Evolutionary conservation across 1,140 invertebrate species (phyloP), one percentile per base, ranked within the genome.

Genomic region (Pectinophora gossypiella): DNA sequence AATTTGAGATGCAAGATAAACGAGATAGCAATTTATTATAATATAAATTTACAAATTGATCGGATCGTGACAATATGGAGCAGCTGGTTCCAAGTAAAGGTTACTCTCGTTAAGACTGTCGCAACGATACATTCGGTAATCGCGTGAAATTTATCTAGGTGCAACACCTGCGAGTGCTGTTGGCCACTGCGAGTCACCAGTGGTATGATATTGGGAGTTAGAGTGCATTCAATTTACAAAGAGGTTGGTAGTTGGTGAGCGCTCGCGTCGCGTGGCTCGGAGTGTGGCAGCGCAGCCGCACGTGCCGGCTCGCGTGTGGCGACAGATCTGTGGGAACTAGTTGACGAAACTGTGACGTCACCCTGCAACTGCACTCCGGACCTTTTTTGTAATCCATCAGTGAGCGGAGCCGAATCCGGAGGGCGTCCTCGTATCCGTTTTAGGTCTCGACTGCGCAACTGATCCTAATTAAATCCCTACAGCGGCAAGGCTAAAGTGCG

Each of bases 401-500:
- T 77, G 73, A 85, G 67, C 72, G 78, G 75, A 68, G 71, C 59
- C 50, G 57, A 52, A 49, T 54, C 69, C 49, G 63, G 60, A 68
- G 61, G 76, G 61, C 78, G 81, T 82, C 82, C 79, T 82, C 79
- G 82, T 85, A 75, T 83, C 78, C 74, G 75, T 84, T 81, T 55
- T 81, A 81, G 76, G 74, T 64, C 48, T 66, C 46, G 62, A 72
- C 64, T 71, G 70, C 80, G 75, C 77, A 83, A 85, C 68, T 80
- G 79, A 78, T 85, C 81, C 81, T 86, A 86, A 86, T 86, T 86
- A 85, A 85, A 83, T 80, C 81, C 79, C 76, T 85, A 82, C 72
- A 72, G 60, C 65, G 63, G 77, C 80, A 79, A 82, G 80, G 83
- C 77, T 78, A 77, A 75, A 78, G 81, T 80, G 82, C 80, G 82